Percentiles rank a stretch among this genome's conserved stretches.
Conservation (phyloP, 2,797 vertebrate genomes). For the Tolypeutes matacus region DNA sequence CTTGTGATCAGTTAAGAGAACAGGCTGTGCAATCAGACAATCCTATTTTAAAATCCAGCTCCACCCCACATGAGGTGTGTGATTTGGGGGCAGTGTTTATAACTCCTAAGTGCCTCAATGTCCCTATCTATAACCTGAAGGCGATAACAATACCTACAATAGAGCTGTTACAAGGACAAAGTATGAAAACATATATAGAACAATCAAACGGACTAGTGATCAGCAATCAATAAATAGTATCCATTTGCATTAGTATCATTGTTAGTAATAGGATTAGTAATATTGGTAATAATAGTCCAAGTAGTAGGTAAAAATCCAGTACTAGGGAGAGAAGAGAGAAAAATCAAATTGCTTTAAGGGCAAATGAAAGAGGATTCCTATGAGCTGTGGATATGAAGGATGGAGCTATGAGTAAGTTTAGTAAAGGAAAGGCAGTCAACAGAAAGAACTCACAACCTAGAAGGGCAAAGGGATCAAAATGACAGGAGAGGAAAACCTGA, state of each 20-base stretch:
- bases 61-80: neutral
- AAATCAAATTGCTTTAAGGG: neutral
- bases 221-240: neutral
- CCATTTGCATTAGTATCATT: neutral
- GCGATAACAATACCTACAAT: neutral
- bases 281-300: neutral
- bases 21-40: neutral
- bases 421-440: neutral
- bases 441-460: neutral
- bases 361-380: neutral
- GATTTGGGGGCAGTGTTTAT: neutral
- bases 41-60: constrained; percentile 3
- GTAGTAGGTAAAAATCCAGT: neutral
- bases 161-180: neutral
- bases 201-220: neutral
- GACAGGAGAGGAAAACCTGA: neutral
- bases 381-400: neutral
- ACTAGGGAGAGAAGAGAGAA: neutral
- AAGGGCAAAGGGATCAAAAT: neutral
- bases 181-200: neutral
- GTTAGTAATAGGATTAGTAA: neutral
- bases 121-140: constrained; percentile 19
- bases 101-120: neutral
- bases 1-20: neutral
- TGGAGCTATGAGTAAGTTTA: neutral